Evolutionary conservation across 2,797 vertebrate species (phyloP), one percentile per base, ranked within the genome.

Genomic region (Apogon talboti): DNA sequence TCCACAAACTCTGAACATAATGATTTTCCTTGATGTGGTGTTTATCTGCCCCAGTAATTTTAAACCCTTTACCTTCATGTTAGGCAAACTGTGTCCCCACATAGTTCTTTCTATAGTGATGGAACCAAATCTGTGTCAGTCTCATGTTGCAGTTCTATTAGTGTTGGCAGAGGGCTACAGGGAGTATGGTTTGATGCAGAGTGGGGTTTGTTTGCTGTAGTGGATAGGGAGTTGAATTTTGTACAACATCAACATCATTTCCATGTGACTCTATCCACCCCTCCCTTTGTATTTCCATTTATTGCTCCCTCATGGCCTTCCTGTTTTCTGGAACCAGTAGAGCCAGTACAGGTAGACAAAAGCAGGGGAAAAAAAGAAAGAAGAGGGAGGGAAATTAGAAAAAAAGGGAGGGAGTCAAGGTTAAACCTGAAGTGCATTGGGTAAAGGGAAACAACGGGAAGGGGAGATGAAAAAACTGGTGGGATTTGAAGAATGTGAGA

Each of bases 291-390:
- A n/a, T 21, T 47, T 73, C 43, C 58, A 74, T 75, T 76, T 40
- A 74, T 35, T 0, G 4, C 53, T 69, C 47, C 57, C 66, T 51
- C 14, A 3, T 18, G 35, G 18, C 52, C 30, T 47, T 70, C 66
- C 77, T 44, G 33, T 53, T 54, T 67, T 40, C 64, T 55, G 68
- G 48, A 93, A 91, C 89, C 79, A 84, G 89, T 89, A 75, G 46
- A 89, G 84, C 78, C 59, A 71, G 83, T 71, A 57, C 38, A 64
- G 52, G 41, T 38, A 66, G 40, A 77, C 46, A 86, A 81, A 82
- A 51, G 58, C 30, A 64, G 35, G 45, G 46, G 59, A 53, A 48
- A 46, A 10, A 53, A 21, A 2, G 28, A 60, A 40, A 37, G 42
- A 7, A 58, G 35, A 47, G 40, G 33, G 48, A 55, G 21, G 58